Percentiles rank a stretch among this genome's conserved stretches.
Evolutionary conservation across 2,797 vertebrate genomes (phyloP).

Genomic region (Limnodromus scolopaceus): DNA sequence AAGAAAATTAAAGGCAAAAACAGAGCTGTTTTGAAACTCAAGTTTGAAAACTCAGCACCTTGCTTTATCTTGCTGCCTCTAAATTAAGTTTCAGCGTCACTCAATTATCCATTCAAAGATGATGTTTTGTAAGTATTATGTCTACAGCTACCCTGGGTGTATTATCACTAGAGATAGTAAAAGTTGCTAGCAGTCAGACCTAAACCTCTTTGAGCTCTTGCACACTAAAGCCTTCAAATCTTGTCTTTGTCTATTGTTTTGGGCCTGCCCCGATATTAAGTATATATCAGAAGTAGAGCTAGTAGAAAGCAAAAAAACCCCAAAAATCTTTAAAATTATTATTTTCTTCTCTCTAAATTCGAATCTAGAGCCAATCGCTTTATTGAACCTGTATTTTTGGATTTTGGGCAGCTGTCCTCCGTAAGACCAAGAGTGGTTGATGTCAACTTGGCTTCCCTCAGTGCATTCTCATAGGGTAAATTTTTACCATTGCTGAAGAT

Average conservation of each 20-base stretch:
- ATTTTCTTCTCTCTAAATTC: background rate
- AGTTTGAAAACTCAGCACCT: background rate
- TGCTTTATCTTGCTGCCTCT: background rate
- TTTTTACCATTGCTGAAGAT: background rate
- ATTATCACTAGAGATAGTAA: background rate
- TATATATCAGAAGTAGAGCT: background rate
- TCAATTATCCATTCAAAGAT: background rate
- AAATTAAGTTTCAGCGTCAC: background rate
- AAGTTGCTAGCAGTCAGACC: background rate
- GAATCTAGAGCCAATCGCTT: background rate
- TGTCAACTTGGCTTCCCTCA: background rate
- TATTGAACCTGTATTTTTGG: background rate
- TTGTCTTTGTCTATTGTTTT: background rate
- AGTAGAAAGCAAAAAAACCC: background rate
- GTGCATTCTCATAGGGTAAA: rapidly evolving
- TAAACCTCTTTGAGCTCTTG: background rate
- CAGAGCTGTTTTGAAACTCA: background rate
- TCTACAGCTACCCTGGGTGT: background rate
- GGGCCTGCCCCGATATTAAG: background rate
- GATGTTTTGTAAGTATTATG: background rate
- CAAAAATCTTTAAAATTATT: background rate
- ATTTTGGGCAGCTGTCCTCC: background rate
- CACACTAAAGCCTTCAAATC: background rate
- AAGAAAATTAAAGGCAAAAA: background rate
- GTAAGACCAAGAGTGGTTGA: background rate